Evolutionary conservation across 2,888 invertebrate species (phyloP).

Genomic region (Spodoptera exigua): DNA sequence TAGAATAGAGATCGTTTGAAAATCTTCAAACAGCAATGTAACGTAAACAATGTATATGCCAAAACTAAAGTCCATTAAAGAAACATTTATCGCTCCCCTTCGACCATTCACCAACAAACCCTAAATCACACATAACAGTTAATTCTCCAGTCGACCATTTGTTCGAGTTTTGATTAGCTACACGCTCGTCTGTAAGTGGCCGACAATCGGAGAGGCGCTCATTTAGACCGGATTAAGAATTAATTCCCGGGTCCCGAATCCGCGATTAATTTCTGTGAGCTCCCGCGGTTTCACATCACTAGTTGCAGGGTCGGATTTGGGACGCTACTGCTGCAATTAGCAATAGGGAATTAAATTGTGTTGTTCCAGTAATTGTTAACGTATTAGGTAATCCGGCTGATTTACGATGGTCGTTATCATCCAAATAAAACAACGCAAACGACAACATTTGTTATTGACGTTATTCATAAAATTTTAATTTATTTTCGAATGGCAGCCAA

Average conservation of each 20-base stretch:
- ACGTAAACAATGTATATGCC: slow-evolving; percentile 44
- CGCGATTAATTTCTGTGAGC: slow-evolving; percentile 68
- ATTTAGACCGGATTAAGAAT: slow-evolving; percentile 71
- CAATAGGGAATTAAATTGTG: background rate
- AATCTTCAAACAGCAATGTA: slow-evolving; percentile 20
- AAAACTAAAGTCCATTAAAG: slow-evolving; percentile 54
- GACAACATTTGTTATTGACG: no score
- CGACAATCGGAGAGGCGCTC: slow-evolving; percentile 65
- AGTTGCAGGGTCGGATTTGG: slow-evolving; percentile 62
- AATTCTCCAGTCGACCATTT: slow-evolving; percentile 56
- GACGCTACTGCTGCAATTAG: slow-evolving; percentile 20
- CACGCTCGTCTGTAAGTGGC: slow-evolving; percentile 61
- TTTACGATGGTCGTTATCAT: no score
- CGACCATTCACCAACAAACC: slow-evolving; percentile 43
- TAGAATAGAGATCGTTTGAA: slow-evolving; percentile 3
- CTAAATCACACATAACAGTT: slow-evolving; percentile 56
- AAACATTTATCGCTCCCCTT: slow-evolving; percentile 55
- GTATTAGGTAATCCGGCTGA: background rate
- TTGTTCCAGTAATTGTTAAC: background rate
- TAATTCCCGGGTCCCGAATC: slow-evolving; percentile 67
- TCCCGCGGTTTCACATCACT: slow-evolving; percentile 56
- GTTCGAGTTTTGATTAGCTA: slow-evolving; percentile 62
- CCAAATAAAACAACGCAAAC: no score
- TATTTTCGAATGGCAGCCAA: background rate
- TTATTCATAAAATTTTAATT: background rate